A percentile compares a stretch with the other conserved stretches of the same genome.
These are phyloP conservation scores for Hylaeus anthracinus DNA, from an alignment of 1,140 invertebrate genomes.

Conservation along the genomic window DNA sequence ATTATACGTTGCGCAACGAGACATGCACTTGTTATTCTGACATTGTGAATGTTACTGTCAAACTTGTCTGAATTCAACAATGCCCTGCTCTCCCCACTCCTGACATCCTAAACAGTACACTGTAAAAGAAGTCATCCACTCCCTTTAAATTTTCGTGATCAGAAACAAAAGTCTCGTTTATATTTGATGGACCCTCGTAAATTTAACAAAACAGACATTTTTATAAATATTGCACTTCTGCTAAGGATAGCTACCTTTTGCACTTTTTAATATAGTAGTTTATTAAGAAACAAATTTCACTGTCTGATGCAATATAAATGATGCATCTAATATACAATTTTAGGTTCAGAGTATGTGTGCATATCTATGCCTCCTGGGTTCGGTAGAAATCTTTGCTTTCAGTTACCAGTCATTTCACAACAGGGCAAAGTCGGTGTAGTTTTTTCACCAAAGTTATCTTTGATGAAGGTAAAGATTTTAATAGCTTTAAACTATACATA, in stretches of 20 bases:
- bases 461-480: constrained; percentile 8
- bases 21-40: no score
- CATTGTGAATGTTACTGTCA: no score
- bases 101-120: no score
- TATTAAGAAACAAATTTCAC: not conserved
- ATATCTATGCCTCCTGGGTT: constrained; percentile 23
- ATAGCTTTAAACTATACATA: not conserved
- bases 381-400: constrained; percentile 20
- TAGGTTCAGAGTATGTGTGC: constrained; percentile 6
- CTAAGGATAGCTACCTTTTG: no score
- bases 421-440: not conserved
- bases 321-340: not conserved
- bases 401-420: constrained; percentile 4
- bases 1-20: no score
- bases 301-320: no score
- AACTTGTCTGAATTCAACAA: no score
- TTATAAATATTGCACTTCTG: not conserved
- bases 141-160: no score
- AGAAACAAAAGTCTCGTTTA: no score
- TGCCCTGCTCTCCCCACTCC: no score
- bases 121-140: no score
- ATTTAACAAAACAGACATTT: not conserved
- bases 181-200: no score
- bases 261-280: not conserved
- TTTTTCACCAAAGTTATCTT: constrained; percentile 26